Percentiles rank a stretch among this genome's conserved stretches.
Conservation (phyloP, 2,888 invertebrate genomes). For the Merodon equestris region DNA sequence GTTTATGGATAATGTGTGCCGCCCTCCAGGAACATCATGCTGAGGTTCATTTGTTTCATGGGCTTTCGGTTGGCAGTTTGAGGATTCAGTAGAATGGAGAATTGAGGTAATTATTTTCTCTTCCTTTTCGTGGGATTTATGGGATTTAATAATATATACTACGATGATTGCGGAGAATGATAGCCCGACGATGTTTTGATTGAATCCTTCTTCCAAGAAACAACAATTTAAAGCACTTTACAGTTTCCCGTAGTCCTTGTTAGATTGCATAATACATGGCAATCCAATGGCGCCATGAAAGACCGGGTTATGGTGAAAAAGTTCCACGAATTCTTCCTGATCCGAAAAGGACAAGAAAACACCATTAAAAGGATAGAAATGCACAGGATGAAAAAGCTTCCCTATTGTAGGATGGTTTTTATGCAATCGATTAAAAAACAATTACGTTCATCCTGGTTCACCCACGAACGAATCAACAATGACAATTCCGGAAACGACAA, state of each 20-base stretch:
- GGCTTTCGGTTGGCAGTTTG: conserved; percentile 6
- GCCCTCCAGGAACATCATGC: background rate
- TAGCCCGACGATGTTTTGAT: background rate
- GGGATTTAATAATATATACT: conserved; percentile 17
- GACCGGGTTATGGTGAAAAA: conserved; percentile 27
- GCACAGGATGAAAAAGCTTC: too few relatives aligned
- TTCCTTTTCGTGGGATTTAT: conserved; percentile 6
- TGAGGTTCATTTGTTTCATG: conserved; percentile 9
- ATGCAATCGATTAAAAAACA: conserved; percentile 51
- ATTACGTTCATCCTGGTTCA: conserved; percentile 44
- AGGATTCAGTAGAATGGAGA: background rate
- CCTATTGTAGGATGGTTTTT: too few relatives aligned
- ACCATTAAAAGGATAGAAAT: conserved; percentile 42
- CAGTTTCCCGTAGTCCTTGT: too few relatives aligned
- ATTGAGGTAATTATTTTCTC: conserved; percentile 21
- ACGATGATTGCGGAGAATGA: background rate
- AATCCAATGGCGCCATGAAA: conserved; percentile 47
- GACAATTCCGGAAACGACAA: conserved; percentile 24
- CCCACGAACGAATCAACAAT: conserved; percentile 53
- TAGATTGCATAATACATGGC: background rate
- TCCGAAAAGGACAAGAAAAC: conserved; percentile 2
- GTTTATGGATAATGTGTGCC: conserved; percentile 33
- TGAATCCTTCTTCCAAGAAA: conserved; percentile 20
- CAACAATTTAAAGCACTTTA: background rate
- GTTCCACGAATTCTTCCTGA: conserved; percentile 21